Evolutionary conservation across 2,113 vertebrate species (phyloP), one percentile per base, ranked within the genome.

Genomic region (Daboia siamensis): DNA sequence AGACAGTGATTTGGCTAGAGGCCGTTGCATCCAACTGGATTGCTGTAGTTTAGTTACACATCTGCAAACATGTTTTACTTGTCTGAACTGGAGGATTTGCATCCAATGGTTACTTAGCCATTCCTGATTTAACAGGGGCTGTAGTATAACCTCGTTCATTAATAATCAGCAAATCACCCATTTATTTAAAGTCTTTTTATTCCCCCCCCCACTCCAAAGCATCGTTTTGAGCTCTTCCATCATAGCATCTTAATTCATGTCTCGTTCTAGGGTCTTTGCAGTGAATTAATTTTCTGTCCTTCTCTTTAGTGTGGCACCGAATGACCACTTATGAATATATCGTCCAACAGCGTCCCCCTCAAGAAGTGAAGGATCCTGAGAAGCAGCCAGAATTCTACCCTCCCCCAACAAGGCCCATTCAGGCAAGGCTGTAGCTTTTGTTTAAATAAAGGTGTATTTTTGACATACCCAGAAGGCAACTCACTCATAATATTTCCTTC

Each of bases 251-350:
- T 23, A n/a, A 13, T 84, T n/a, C 29, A 51, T 33, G 5, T 86
- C 23, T 4, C 51, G 17, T 17, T 20, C 54, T 44, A 26, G 51
- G 64, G 90, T 90, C 15, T 91, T 97, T 95, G 96, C 8, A 91
- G 88, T 64, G 54, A 39, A 80, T 33, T n/a, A 8, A 39, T 91
- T 24, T 95, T 52, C 95, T 64, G 89, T 94, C 92, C 92, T 87
- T 85, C 29, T 95, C 89, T 85, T 96, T 86, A 99, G 99, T 99
- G 98, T 99, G 99, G 98, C 98, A 99, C 97, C 98, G 98, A 90
- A 97, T 99, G 93, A 99, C 98, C 64, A 99, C 99, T 0, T 99
- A 99, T 1, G 99, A 99, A 95, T 99, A 99, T 96, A 99, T 99
- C 26, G 97, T 99, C 94, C 98, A 98, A 29, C 99, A 99, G 96